Percentiles rank a stretch among this genome's conserved stretches.
Evolutionary conservation across 1,140 invertebrate species (phyloP).

Genomic region (Trichogramma pretiosum): DNA sequence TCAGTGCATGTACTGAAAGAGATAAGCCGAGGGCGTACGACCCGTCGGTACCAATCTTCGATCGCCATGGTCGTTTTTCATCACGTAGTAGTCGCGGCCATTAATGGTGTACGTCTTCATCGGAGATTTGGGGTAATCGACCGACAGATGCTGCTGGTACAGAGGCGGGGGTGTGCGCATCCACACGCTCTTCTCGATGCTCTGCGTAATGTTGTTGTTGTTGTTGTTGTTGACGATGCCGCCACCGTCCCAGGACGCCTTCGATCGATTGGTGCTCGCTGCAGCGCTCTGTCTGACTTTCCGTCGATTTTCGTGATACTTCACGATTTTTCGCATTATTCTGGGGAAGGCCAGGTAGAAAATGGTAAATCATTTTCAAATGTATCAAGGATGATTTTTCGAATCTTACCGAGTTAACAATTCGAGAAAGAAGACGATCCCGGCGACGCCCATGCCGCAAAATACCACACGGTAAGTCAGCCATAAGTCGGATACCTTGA

Average conservation of each 20-base stretch:
- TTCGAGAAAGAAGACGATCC: slow-evolving; percentile 57
- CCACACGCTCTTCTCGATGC: slow-evolving; percentile 10
- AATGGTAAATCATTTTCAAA: no score
- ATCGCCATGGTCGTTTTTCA: slow-evolving; percentile 49
- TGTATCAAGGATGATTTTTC: neutral
- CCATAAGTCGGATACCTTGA: slow-evolving; percentile 57
- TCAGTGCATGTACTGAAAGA: slow-evolving; percentile 52
- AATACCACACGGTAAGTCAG: slow-evolving; percentile 64
- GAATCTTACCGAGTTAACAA: slow-evolving; percentile 26
- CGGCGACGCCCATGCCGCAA: slow-evolving; percentile 51
- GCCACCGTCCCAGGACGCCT: neutral
- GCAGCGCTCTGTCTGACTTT: slow-evolving; percentile 2
- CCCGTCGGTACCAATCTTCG: slow-evolving; percentile 58
- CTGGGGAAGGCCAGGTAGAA: no score
- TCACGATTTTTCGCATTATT: no score
- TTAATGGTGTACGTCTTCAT: slow-evolving; percentile 47
- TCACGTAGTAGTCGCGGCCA: slow-evolving; percentile 63
- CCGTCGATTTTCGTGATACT: no score
- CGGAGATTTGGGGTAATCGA: no score
- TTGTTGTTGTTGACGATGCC: neutral
- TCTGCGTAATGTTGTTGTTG: slow-evolving; percentile 3
- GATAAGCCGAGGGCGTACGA: slow-evolving; percentile 61
- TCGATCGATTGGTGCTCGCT: neutral
- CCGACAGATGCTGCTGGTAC: slow-evolving; percentile 6
- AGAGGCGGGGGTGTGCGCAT: slow-evolving; percentile 21